These are phyloP conservation scores for Crotalus tigris DNA, from an alignment of 2,113 vertebrate species.

Conservation along the genomic window DNA sequence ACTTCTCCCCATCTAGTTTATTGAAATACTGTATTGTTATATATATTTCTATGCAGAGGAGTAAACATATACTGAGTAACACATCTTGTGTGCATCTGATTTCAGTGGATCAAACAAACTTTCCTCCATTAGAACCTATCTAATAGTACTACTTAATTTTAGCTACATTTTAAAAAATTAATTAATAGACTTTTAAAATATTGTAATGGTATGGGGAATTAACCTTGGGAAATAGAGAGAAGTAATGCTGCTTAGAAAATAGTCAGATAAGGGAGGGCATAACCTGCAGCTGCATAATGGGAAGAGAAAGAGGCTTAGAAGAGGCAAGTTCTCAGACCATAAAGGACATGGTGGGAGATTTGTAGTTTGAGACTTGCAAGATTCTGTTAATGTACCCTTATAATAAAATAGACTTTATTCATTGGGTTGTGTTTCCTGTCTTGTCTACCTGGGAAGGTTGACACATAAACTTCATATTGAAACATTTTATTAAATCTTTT, in stretches of 20 bases:
- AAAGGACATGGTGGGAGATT: background rate
- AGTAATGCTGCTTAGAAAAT: background rate
- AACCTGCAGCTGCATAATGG: background rate
- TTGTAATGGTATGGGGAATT: background rate
- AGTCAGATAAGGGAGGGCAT: background rate
- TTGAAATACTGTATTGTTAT: background rate
- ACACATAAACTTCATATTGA: background rate
- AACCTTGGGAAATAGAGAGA: background rate
- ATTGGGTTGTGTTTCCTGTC: background rate
- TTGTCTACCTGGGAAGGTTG: background rate
- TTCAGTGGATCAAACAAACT: background rate
- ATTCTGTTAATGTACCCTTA: background rate
- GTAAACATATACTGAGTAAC: background rate
- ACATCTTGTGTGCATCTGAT: background rate
- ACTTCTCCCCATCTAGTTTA: background rate
- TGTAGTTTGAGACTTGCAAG: background rate
- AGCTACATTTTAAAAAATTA: conserved; percentile 17
- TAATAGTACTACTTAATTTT: background rate
- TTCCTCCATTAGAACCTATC: background rate
- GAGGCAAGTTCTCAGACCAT: background rate
- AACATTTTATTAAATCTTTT: conserved; percentile 38
- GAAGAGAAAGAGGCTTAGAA: background rate
- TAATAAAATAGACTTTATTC: background rate
- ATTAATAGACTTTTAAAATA: conserved; percentile 31
- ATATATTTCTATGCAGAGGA: background rate